These are phyloP conservation scores for Cecidostiba fungosa DNA, from an alignment of 2,888 invertebrate genomes.

Conservation along the genomic window DNA sequence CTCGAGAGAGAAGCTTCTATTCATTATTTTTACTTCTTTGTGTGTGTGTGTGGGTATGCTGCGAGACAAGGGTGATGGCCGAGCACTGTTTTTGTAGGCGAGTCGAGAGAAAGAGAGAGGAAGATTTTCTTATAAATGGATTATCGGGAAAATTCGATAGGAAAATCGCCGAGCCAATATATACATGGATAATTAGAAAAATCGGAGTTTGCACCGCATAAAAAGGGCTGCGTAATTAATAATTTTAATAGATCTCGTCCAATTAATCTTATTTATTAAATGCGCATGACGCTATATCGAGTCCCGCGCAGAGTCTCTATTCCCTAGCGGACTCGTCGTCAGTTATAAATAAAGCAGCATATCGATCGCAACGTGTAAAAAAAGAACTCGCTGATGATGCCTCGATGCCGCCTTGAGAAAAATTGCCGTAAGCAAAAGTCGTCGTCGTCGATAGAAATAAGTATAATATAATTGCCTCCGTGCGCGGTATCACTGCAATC, in stretches of 20 bases:
- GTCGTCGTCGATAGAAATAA: background rate
- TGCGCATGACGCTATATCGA: background rate
- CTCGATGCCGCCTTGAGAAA: background rate
- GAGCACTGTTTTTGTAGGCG: background rate
- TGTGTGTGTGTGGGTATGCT: too few species aligned
- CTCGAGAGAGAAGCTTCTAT: conserved; percentile 25
- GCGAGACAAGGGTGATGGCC: too few species aligned
- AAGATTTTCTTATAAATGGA: conserved; percentile 41
- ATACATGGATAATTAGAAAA: too few species aligned
- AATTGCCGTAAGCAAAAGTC: conserved; percentile 49
- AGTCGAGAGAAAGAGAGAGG: background rate
- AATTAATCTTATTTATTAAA: conserved; percentile 15
- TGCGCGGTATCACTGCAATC: background rate
- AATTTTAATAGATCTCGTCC: background rate
- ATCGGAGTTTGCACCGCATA: background rate
- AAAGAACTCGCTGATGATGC: background rate
- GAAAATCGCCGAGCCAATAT: background rate
- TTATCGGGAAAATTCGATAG: background rate
- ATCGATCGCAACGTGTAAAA: background rate
- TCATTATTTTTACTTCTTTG: conserved; percentile 44
- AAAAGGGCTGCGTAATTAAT: background rate
- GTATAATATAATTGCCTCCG: conserved; percentile 52
- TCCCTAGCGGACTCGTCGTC: background rate
- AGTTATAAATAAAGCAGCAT: background rate
- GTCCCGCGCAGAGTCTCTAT: background rate